phyloP scores from a whole-genome alignment of 2,113 vertebrate genomes.

The Festucalex cinctus region DNA sequence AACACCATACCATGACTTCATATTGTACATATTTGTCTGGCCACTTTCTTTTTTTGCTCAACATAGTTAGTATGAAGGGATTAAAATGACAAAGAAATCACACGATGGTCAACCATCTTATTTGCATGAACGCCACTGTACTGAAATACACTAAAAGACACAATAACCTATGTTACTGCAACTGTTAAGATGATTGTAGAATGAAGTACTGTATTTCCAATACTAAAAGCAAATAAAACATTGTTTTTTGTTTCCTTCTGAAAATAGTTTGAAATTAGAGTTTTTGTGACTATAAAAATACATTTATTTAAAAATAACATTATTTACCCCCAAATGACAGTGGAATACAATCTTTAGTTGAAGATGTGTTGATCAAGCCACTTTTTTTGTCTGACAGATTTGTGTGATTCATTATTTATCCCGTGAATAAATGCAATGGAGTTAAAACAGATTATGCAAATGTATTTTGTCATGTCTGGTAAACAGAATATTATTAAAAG shows the following conservation, averaged over 20 bases:
- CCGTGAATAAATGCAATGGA: conserved; percentile 51
- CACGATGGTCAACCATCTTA: no score
- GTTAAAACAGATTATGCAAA: conserved; percentile 26
- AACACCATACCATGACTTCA: no score
- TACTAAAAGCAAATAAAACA: neutral
- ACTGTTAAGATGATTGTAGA: conserved; percentile 15
- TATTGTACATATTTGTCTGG: no score
- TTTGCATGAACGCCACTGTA: no score
- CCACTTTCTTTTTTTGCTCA: no score
- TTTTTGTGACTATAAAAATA: neutral
- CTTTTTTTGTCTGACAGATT: conserved; percentile 26
- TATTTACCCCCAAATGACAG: conserved; percentile 12
- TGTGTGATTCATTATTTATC: conserved; percentile 48
- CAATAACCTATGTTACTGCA: conserved; percentile 16
- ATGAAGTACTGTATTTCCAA: neutral
- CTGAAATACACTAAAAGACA: no score
- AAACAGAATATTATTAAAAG: conserved; percentile 30
- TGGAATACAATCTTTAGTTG: conserved; percentile 43
- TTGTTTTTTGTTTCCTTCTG: neutral
- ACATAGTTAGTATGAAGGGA: no score
- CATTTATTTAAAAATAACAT: neutral
- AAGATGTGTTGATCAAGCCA: conserved; percentile 46
- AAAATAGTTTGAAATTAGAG: neutral
- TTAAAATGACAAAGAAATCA: no score
- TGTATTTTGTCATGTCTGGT: conserved; percentile 32